Base-by-base conservation (phyloP, 2,113 vertebrate species). In the Tragelaphus buxtoni region DNA sequence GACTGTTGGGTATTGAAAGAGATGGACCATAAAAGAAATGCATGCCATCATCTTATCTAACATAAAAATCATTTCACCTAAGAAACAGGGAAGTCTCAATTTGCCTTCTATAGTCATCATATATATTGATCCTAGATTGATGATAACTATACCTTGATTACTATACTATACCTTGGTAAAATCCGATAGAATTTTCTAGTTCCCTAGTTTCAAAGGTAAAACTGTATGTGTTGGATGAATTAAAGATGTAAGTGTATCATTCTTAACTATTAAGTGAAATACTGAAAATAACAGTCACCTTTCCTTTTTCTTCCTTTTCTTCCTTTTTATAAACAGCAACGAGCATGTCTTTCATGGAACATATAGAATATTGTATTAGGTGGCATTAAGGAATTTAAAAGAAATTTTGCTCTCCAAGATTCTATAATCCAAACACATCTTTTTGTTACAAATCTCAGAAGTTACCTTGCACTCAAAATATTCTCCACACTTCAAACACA, bases 151-250 rank as follows among this genome's bases (percentile, higher is more conserved):
- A 65, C 90, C 20, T 85, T 92, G 5, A 42, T 42, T 42, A 42
- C 42, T 42, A 42, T 42, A 56, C 60, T 84, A 72, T 82, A 65
- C 90, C 20, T 85, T 92, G 5, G 18, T 53, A 72, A 3, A 3
- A 87, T 60, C 22, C 35, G 5, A 76, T 82, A 86, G 85, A 77
- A 69, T 60, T 24, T 76, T 96, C 39, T 47, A 16, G 12, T 72
- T 49, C 16, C 3, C 55, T 90, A 90, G 20, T 51, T 97, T 95
- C 42, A 96, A 97, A 90, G 28, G 39, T 94, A 69, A 94, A 95
- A 92, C 32, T 79, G 3, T 14, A 53, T 89, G 18, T 22, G 79
- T 65, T 65, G 16, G 26, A 24, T 35, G 7, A 83, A 87, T 80
- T 92, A 89, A 90, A 83, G 60, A 76, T 87, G 18, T 13, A 53